Evolutionary conservation across 2,113 vertebrate species (phyloP).

Genomic region (Ailuropoda melanoleuca): DNA sequence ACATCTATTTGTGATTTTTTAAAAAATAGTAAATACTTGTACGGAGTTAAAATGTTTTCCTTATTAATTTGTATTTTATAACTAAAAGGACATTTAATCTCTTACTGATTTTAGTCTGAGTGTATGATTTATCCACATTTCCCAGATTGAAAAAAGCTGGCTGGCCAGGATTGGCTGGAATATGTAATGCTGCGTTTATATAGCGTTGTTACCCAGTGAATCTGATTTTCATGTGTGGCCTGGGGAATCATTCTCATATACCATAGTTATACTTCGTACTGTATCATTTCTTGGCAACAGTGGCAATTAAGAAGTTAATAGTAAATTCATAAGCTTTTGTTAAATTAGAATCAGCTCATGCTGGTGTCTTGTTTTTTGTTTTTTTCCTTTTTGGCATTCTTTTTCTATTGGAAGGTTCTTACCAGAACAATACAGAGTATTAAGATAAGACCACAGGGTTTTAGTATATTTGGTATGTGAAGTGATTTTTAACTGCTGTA

Average conservation of each 20-base stretch:
- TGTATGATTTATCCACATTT: slow-evolving; percentile 30
- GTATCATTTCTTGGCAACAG: slow-evolving; percentile 20
- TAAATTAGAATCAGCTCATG: neutral
- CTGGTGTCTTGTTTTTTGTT: neutral
- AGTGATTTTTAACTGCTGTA: neutral
- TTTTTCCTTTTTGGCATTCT: neutral
- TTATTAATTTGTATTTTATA: slow-evolving; percentile 31
- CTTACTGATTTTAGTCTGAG: slow-evolving; percentile 10
- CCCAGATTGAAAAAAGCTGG: neutral
- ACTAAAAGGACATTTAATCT: slow-evolving; percentile 5
- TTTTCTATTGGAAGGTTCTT: neutral
- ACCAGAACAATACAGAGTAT: neutral
- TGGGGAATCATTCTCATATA: slow-evolving; percentile 28
- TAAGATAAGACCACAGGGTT: neutral
- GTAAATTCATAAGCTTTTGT: slow-evolving; percentile 3
- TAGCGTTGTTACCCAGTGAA: neutral
- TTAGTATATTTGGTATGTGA: slow-evolving; percentile 7
- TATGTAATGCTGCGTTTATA: neutral
- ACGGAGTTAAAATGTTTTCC: neutral
- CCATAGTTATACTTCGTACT: neutral
- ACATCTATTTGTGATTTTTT: neutral
- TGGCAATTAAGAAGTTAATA: slow-evolving; percentile 10
- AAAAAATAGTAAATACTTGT: neutral
- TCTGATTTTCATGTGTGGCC: neutral
- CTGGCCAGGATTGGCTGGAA: neutral